A percentile compares a stretch with the other conserved stretches of the same genome.
These are phyloP conservation scores for Diacarnus erythraeanus DNA, from an alignment of 37 sponge, comb jelly and placozoan genomes.

Conservation along the genomic window DNA sequence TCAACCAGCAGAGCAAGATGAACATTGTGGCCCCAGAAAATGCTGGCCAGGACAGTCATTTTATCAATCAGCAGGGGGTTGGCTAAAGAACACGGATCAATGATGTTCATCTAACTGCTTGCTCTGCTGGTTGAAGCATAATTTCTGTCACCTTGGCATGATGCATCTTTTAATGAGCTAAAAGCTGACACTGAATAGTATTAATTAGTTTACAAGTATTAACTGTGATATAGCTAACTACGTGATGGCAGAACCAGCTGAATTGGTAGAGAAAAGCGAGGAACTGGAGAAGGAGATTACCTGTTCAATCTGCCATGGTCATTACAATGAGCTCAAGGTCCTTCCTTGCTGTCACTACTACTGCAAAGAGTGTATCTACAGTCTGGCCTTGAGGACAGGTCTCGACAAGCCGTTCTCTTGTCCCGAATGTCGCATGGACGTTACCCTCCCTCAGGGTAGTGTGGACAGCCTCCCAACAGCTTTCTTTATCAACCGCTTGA, in stretches of 20 bases:
- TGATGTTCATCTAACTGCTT: no score
- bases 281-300: constrained; percentile 1
- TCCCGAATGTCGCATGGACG: neutral
- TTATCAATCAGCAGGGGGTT: no score
- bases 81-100: no score
- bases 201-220: neutral
- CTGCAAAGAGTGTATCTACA: neutral
- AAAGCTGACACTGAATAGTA: neutral
- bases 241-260: neutral
- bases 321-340: neutral
- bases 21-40: no score
- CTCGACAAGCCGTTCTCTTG: neutral
- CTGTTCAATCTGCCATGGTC: neutral
- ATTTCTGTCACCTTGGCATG: no score
- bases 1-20: no score
- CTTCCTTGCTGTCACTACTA: constrained; percentile 1
- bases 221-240: neutral
- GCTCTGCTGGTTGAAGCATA: no score
- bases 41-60: no score
- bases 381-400: neutral
- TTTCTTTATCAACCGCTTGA: neutral
- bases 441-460: neutral
- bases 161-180: neutral
- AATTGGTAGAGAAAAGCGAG: neutral
- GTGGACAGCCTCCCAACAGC: neutral